phyloP scores from a whole-genome alignment of 2,113 vertebrate species.

The Toxostoma redivivum region DNA sequence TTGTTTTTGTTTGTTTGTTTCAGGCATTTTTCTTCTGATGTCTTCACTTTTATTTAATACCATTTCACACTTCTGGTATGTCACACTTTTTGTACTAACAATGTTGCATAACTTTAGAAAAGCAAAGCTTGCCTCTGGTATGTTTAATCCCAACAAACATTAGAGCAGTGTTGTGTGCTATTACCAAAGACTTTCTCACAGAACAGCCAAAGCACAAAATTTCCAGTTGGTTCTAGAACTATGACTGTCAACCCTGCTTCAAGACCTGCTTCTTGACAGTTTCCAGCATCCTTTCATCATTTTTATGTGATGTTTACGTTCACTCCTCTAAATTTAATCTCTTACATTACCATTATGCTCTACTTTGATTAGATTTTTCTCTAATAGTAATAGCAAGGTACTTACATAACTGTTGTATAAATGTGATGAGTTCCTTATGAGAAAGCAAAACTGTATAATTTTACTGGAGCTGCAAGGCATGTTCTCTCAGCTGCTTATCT shows the following conservation, averaged over 20 bases:
- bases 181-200: background rate
- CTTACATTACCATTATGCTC: background rate
- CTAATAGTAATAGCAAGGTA: background rate
- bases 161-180: background rate
- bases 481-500: background rate
- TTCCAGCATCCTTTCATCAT: background rate
- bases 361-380: background rate
- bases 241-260: background rate
- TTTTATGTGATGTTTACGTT: background rate
- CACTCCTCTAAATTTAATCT: background rate
- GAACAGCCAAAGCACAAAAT: background rate
- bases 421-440: background rate
- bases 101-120: background rate
- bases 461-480: background rate
- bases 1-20: background rate
- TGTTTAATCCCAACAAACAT: background rate
- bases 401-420: background rate
- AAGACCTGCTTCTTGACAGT: background rate
- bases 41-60: background rate
- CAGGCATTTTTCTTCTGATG: background rate
- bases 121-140: background rate
- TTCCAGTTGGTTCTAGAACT: background rate
- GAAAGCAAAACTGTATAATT: background rate
- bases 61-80: background rate
- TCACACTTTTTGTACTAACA: background rate